Base-by-base conservation (phyloP, 2,888 invertebrate genomes). In the Mythimna pallens region DNA sequence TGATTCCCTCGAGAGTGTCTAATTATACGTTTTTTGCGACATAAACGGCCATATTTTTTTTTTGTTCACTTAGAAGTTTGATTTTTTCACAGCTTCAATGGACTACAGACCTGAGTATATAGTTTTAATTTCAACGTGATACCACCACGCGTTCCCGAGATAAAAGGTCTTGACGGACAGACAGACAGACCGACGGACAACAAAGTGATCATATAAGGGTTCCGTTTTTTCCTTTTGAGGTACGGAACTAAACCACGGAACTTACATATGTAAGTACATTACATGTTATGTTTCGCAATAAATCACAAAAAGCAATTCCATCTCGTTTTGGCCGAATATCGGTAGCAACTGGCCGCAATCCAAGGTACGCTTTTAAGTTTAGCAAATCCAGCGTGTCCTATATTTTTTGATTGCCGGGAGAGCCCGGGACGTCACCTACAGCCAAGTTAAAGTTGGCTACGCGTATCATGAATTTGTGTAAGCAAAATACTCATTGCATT, bases 361-460 rank as follows among this genome's bases (percentile, higher is more conserved):
- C 93, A 92, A 93, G 88, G 88, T 89, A 89, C 80, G 88, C 76
- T 88, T 91, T 90, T 89, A 89, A 92, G 89, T 91, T 91, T 85
- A 83, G 83, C 81, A 85, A 87, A 90, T 86, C 76, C 83, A 81
- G 82, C 25, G 67, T 68, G 78, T 77, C 79, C 73, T 84, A 73
- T 78, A 79, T 89, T 91, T 90, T 90, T 89, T 81, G 81, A 73
- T 85, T 86, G 83, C 87, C 79, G 83, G 17, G 17, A 85, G 79
- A 84, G 65, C 85, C 87, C 80, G 84, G 85, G 80, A 84, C 65
- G 86, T 83, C 82, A 87, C 87, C 83, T 84, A 70, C 52, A 70
- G 80, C 85, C 81, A 86, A 87, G 77, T 83, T 84, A 80, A 73
- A 82, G 76, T 87, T 88, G 85, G 73, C 78, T 68, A 76, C 72